These are phyloP conservation scores for Apis cerana DNA, from an alignment of 1,140 invertebrate species.

Conservation along the genomic window DNA sequence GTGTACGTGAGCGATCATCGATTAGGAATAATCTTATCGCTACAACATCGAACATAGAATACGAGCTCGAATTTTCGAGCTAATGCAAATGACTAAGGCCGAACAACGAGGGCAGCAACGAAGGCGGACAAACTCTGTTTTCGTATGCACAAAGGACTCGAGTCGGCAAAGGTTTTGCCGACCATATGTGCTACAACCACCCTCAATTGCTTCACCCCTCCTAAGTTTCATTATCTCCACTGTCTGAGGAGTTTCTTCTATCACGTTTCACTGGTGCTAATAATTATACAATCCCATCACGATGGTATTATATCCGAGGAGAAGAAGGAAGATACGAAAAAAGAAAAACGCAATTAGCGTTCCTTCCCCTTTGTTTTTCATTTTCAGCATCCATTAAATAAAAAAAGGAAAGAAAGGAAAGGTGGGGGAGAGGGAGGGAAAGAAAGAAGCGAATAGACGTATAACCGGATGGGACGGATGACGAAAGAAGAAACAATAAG, in stretches of 20 bases:
- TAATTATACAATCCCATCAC: slow-evolving; percentile 50
- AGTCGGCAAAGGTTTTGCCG: slow-evolving; percentile 57
- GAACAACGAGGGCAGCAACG: slow-evolving; percentile 15
- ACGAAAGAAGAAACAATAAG: slow-evolving; percentile 25
- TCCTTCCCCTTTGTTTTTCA: neutral
- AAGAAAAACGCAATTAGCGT: slow-evolving; percentile 7
- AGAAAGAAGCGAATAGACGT: neutral
- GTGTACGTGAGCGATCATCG: no score
- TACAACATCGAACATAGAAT: neutral
- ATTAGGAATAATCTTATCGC: slow-evolving; percentile 1
- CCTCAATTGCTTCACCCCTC: slow-evolving; percentile 42
- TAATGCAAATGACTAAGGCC: neutral
- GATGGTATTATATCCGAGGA: neutral
- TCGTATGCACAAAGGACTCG: slow-evolving; percentile 69
- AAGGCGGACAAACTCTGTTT: slow-evolving; percentile 56
- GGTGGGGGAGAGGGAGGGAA: neutral
- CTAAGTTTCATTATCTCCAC: slow-evolving; percentile 56
- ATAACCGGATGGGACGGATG: neutral
- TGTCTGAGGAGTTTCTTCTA: slow-evolving; percentile 67
- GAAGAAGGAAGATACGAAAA: neutral
- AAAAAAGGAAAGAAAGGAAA: neutral
- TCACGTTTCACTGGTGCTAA: slow-evolving; percentile 58
- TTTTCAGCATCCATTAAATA: neutral
- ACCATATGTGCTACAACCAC: slow-evolving; percentile 60
- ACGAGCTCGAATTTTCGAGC: neutral